A percentile compares a stretch with the other conserved stretches of the same genome.
Conservation (phyloP, 2,888 invertebrate genomes). For the Drosophila diplacantha region DNA sequence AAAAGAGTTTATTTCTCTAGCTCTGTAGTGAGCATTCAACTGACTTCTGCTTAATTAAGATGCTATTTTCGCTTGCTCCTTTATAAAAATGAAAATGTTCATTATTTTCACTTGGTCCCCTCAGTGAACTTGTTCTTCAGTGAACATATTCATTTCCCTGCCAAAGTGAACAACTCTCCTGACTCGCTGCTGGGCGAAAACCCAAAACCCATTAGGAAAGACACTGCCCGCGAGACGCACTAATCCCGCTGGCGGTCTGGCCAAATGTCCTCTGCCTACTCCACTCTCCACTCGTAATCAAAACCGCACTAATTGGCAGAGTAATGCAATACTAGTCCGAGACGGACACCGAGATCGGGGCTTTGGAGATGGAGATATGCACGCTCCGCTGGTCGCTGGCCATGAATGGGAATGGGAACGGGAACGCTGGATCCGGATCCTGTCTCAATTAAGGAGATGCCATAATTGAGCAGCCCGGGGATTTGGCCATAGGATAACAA, state of each 20-base stretch:
- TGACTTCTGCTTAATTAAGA: no score
- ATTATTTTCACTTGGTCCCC: no score
- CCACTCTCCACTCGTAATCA: constrained; percentile 42
- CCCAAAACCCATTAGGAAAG: not conserved
- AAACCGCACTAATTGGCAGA: constrained; percentile 62
- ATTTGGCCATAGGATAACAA: constrained; percentile 61
- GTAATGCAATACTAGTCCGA: constrained; percentile 57
- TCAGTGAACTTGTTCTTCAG: not conserved
- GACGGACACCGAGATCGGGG: not conserved
- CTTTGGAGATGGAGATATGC: constrained; percentile 37
- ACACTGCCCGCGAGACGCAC: constrained; percentile 3
- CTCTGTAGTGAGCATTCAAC: no score
- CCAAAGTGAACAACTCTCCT: not conserved
- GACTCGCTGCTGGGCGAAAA: not conserved
- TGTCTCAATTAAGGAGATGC: constrained; percentile 63
- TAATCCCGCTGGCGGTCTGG: constrained; percentile 13
- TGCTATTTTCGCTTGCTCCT: no score
- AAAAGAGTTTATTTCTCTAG: no score
- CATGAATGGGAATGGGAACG: constrained; percentile 47
- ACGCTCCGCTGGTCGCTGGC: constrained; percentile 34
- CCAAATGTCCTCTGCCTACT: constrained; percentile 40
- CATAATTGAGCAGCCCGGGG: constrained; percentile 64
- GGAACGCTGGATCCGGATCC: constrained; percentile 5
- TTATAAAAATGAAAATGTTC: no score
- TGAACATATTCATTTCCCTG: not conserved